Evolutionary conservation across 2,797 vertebrate species (phyloP), one percentile per base, ranked within the genome.

Genomic region (Meriones psammophilus): DNA sequence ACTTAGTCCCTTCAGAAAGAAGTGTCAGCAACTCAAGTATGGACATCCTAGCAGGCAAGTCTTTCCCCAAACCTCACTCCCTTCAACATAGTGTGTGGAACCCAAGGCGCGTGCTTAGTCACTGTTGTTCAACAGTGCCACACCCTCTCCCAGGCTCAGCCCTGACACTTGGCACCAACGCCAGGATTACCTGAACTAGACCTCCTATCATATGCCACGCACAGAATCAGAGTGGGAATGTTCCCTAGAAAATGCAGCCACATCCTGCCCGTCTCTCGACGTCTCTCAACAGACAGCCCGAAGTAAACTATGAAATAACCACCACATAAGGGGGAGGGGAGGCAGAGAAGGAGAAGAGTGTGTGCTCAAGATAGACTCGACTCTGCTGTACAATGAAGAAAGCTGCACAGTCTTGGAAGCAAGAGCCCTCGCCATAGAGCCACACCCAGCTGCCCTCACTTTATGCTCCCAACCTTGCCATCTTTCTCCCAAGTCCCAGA

Each of bases 401-500:
- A 36, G 22, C 62, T 18, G 1, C 3, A 54, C 30, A 10, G 20
- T 28, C 74, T 69, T 2, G 66, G 46, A 91, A 92, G 42, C 30
- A 5, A 30, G 28, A 1, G 42, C 69, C 30, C 28, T 39, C 36
- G 8, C 30, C 6, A 8, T 0, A 50, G 3, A 88, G n/a, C 5
- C 12, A 14, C 13, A 39, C 6, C 0, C 42, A 86, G 26, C 50
- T 78, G 18, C 15, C 39, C 22, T 56, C 14, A n/a, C 22, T 18
- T 7, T 2, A 8, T 14, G 17, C 2, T 56, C 42, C 13, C 4
- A 2, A 9, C 56, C 46, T 39, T 24, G 1, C 3, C n/a, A 4
- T 13, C 13, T 50, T 22, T 8, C 50, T 14, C n/a, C 24, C 26
- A 4, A 33, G 2, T 58, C 69, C 73, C 15, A 68, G 13, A 42